phyloP scores from a whole-genome alignment of 2,113 vertebrate species.

The Carlito syrichta region DNA sequence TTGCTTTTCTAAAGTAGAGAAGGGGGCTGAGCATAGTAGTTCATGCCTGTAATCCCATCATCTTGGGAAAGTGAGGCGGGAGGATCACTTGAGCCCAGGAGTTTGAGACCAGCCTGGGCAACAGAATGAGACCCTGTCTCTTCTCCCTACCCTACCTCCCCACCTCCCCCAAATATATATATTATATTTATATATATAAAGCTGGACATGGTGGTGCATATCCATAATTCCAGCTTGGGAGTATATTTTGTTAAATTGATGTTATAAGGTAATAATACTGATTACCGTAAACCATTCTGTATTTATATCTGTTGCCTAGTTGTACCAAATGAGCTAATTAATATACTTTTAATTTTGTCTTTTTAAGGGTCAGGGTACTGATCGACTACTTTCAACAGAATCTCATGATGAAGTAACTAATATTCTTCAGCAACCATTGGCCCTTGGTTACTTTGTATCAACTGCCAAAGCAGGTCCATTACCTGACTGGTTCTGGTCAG shows the following conservation, averaged over 20 bases:
- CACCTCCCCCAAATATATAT: no score
- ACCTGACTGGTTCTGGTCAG: slow-evolving; percentile 99
- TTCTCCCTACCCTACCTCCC: no score
- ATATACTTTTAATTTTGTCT: slow-evolving; percentile 49
- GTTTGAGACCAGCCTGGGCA: no score
- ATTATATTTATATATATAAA: no score
- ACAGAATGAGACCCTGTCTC: no score
- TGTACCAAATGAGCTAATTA: slow-evolving; percentile 28
- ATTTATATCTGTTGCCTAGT: background rate
- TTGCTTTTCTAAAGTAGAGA: background rate
- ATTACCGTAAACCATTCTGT: slow-evolving; percentile 6
- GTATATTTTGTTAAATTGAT: background rate
- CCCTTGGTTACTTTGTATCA: slow-evolving; percentile 98
- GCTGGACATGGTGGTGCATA: no score
- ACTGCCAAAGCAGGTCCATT: slow-evolving; percentile 98
- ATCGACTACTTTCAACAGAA: slow-evolving; percentile 93
- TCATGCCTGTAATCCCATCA: no score
- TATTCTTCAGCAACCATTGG: slow-evolving; percentile 98
- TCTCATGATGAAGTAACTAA: slow-evolving; percentile 98
- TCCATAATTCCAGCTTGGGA: background rate
- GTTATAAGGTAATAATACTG: background rate
- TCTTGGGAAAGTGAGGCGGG: no score
- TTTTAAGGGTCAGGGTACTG: slow-evolving; percentile 93
- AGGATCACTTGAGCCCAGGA: no score
- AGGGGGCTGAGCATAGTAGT: no score